Conservation (phyloP, 1,140 invertebrate species). For the Bombus affinis region DNA sequence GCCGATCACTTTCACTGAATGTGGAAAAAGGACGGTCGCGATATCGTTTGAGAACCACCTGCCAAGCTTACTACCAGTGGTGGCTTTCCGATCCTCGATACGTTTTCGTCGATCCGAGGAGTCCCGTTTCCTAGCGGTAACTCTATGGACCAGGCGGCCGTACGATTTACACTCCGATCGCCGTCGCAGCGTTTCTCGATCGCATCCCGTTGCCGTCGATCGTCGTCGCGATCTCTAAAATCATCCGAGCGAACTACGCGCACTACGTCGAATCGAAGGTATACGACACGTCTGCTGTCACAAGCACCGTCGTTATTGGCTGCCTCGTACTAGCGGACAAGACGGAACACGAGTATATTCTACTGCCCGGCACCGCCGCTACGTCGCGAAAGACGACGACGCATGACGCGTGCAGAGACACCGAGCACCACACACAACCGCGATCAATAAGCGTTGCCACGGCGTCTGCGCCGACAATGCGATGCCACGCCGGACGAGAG, state of each 20-base stretch:
- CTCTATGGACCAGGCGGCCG: conserved; percentile 40
- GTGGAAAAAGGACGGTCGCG: conserved; percentile 16
- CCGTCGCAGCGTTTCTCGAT: neutral
- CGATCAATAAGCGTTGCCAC: conserved; percentile 61
- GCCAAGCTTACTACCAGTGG: conserved; percentile 4
- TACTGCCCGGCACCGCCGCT: conserved; percentile 52
- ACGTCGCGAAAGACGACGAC: conserved; percentile 60
- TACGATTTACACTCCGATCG: neutral
- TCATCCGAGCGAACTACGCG: neutral
- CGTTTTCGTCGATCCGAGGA: neutral
- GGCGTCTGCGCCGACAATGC: conserved; percentile 53
- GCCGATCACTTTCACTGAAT: conserved; percentile 60
- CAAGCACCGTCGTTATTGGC: conserved; percentile 7
- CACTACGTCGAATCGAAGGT: neutral
- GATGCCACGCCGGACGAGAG: conserved; percentile 24
- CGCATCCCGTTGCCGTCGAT: neutral
- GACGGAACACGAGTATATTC: conserved; percentile 10
- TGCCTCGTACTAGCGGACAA: conserved; percentile 28
- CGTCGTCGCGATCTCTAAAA: neutral
- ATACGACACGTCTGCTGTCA: neutral
- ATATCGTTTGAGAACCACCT: conserved; percentile 11
- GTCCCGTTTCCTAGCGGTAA: neutral
- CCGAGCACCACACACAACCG: conserved; percentile 32
- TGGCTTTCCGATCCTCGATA: neutral
- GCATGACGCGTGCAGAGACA: conserved; percentile 53